phyloP scores from a whole-genome alignment of 2,888 invertebrate genomes.

The Cylloceria caligata region DNA sequence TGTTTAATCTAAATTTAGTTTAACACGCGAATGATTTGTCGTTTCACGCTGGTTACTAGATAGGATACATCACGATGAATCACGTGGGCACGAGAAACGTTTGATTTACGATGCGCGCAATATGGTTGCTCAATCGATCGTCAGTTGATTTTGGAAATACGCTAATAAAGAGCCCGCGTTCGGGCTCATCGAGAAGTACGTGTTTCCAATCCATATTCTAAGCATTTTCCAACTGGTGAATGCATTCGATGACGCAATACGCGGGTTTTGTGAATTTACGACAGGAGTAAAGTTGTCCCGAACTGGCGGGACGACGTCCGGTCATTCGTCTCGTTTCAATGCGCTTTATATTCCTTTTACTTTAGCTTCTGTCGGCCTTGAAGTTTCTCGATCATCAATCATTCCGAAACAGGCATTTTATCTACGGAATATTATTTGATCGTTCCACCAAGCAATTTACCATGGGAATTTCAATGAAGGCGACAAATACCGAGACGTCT shows the following conservation, averaged over 20 bases:
- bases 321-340: constrained; percentile 38
- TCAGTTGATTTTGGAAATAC: constrained; percentile 47
- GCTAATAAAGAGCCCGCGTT: constrained; percentile 12
- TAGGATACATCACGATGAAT: constrained; percentile 32
- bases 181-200: not conserved
- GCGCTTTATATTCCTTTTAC: constrained; percentile 2
- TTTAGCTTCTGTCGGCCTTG: constrained; percentile 30
- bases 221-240: constrained; percentile 17
- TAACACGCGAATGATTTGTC: constrained; percentile 61
- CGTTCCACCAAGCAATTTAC: not conserved
- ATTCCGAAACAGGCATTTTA: not conserved
- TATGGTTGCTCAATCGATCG: constrained; percentile 59
- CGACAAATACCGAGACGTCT: not conserved
- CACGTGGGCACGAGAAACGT: constrained; percentile 55
- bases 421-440: constrained; percentile 18
- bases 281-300: constrained; percentile 21
- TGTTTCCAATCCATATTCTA: constrained; percentile 24
- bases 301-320: constrained; percentile 59
- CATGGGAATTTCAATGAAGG: not conserved
- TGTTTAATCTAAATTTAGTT: constrained; percentile 58
- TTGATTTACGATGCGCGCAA: constrained; percentile 56
- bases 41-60: constrained; percentile 40
- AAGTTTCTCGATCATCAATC: constrained; percentile 21
- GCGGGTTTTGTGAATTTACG: constrained; percentile 48
- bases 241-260: constrained; percentile 56